Evolutionary conservation across 2,113 vertebrate genomes (phyloP).

Genomic region (Myotis davidii): DNA sequence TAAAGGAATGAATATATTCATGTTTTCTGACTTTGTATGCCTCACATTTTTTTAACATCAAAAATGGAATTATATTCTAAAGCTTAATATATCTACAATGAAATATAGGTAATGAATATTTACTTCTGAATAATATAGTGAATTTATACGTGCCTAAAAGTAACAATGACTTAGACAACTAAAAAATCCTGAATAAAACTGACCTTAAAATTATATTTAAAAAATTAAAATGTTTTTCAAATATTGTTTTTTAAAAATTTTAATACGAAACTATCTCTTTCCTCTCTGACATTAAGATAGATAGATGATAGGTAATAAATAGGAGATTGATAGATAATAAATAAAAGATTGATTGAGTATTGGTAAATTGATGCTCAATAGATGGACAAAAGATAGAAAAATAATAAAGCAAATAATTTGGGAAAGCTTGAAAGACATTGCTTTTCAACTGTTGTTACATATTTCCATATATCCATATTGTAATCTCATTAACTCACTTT

Average conservation of each 20-base stretch:
- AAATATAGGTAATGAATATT: background rate
- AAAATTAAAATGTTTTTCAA: background rate
- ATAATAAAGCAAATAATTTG: background rate
- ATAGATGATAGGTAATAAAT: background rate
- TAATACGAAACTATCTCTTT: background rate
- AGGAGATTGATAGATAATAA: background rate
- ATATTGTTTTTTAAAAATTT: background rate
- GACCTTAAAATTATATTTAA: background rate
- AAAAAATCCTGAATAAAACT: background rate
- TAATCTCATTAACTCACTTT: slow-evolving; percentile 38
- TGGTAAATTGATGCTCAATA: background rate
- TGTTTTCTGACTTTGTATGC: background rate
- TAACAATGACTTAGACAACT: background rate
- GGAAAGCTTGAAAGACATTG: background rate
- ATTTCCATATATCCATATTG: background rate
- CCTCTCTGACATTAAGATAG: background rate
- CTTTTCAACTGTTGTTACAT: background rate
- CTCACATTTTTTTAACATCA: background rate
- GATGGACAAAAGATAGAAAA: background rate
- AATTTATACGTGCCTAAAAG: background rate
- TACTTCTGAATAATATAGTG: background rate
- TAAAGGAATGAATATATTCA: background rate
- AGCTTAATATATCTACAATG: background rate
- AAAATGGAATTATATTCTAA: background rate
- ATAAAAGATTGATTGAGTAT: background rate